Percentiles rank a stretch among this genome's conserved stretches.
Conservation (phyloP, 2,888 invertebrate genomes). For the Hyles lineata region DNA sequence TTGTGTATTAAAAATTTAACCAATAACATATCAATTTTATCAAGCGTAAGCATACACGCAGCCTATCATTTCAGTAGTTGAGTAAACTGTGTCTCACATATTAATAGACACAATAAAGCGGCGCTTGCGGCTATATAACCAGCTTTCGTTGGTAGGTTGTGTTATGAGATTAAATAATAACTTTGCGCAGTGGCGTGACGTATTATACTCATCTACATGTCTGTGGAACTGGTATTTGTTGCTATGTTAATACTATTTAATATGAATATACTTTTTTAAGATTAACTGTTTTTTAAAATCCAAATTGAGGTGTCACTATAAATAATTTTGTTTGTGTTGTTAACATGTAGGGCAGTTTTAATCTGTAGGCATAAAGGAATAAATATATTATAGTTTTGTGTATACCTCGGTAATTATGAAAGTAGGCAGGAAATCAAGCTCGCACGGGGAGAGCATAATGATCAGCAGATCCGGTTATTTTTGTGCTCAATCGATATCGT, state of each 20-base stretch:
- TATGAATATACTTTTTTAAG: not conserved
- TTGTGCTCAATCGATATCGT: not conserved
- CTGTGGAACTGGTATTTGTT: slow-evolving; percentile 16
- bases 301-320: not conserved
- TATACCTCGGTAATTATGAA: not conserved
- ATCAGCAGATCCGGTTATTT: not conserved
- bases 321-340: not conserved
- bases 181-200: slow-evolving; percentile 39
- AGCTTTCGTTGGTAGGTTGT: slow-evolving; percentile 37
- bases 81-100: slow-evolving; percentile 24
- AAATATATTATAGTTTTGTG: not conserved
- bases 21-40: slow-evolving; percentile 12
- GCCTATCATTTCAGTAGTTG: slow-evolving; percentile 14
- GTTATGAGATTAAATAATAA: slow-evolving; percentile 43
- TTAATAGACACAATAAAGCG: slow-evolving; percentile 5
- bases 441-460: slow-evolving; percentile 5
- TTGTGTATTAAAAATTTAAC: not conserved
- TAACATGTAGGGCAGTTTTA: not conserved
- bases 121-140: slow-evolving; percentile 39
- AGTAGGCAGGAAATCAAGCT: not conserved
- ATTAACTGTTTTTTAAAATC: not conserved
- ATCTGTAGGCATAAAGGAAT: not conserved
- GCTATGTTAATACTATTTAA: not conserved
- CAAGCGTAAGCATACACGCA: slow-evolving; percentile 8
- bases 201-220: slow-evolving; percentile 29